Conservation (phyloP, 2,113 vertebrate species). For the Notothenia rossii region DNA sequence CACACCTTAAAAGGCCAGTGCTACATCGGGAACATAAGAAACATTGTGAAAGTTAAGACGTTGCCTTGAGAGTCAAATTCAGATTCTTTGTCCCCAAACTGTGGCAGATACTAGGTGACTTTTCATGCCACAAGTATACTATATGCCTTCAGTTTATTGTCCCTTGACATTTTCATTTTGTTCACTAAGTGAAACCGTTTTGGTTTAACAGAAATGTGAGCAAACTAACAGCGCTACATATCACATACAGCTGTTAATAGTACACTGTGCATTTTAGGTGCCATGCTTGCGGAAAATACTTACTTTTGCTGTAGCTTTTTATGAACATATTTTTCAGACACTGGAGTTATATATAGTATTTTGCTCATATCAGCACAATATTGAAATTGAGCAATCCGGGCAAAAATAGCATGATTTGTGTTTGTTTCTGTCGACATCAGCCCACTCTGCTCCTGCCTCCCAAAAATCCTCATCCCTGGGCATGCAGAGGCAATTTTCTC, state of each 20-base stretch:
- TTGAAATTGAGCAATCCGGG: slow-evolving; percentile 20
- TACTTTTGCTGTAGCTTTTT: neutral
- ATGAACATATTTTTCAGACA: slow-evolving; percentile 9
- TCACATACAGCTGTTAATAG: neutral
- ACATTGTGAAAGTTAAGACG: too few relatives aligned
- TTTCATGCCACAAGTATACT: neutral
- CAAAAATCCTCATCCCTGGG: slow-evolving; percentile 56
- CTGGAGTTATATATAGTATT: slow-evolving; percentile 7
- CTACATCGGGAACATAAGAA: neutral
- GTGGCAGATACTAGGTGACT: too few relatives aligned
- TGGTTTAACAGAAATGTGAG: neutral
- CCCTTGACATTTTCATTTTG: neutral
- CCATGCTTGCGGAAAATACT: neutral
- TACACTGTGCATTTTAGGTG: neutral
- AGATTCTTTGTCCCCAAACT: too few relatives aligned
- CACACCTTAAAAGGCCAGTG: neutral
- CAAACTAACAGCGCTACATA: neutral
- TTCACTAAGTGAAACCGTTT: neutral
- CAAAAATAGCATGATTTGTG: slow-evolving; percentile 35
- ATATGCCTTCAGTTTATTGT: neutral
- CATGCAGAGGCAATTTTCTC: slow-evolving; percentile 60
- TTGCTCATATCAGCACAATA: slow-evolving; percentile 33
- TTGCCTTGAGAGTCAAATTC: too few relatives aligned
- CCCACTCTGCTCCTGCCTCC: slow-evolving; percentile 44
- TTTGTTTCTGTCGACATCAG: slow-evolving; percentile 47